Evolutionary conservation across 1,140 invertebrate species (phyloP).

Genomic region (Propsilocerus akamusi): DNA sequence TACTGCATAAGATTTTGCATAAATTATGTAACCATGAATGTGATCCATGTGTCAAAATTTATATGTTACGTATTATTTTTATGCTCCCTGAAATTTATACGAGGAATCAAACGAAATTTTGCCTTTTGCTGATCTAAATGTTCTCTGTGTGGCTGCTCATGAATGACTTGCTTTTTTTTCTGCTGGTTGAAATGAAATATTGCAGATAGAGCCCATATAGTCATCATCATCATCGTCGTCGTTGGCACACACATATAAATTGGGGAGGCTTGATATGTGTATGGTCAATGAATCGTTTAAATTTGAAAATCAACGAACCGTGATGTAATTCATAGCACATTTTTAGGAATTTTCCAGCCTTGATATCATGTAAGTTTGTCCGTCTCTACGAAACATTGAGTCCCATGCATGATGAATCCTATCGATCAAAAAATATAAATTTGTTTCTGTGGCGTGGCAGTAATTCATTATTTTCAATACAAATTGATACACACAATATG

Average conservation of each 20-base stretch:
- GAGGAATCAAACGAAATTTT: not conserved
- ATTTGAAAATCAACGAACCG: not conserved
- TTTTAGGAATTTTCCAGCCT: not conserved
- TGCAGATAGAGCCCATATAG: not conserved
- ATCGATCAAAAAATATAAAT: not conserved
- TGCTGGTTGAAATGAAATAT: no score
- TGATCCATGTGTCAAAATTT: not conserved
- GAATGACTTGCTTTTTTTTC: no score
- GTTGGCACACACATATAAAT: not conserved
- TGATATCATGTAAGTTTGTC: not conserved
- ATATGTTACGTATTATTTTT: not conserved
- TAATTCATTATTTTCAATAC: not conserved
- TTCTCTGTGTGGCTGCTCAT: no score
- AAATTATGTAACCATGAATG: not conserved
- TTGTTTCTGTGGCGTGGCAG: not conserved
- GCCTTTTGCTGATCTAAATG: no score
- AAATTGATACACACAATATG: not conserved
- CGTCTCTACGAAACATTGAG: not conserved
- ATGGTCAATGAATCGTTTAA: slow-evolving; percentile 2
- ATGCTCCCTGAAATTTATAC: not conserved
- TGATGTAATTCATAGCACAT: not conserved
- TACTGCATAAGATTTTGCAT: not conserved
- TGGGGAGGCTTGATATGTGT: not conserved
- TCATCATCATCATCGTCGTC: not conserved
- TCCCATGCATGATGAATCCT: not conserved